These are phyloP conservation scores for Lophius americanus DNA, from an alignment of 2,797 vertebrate genomes.

Conservation along the genomic window DNA sequence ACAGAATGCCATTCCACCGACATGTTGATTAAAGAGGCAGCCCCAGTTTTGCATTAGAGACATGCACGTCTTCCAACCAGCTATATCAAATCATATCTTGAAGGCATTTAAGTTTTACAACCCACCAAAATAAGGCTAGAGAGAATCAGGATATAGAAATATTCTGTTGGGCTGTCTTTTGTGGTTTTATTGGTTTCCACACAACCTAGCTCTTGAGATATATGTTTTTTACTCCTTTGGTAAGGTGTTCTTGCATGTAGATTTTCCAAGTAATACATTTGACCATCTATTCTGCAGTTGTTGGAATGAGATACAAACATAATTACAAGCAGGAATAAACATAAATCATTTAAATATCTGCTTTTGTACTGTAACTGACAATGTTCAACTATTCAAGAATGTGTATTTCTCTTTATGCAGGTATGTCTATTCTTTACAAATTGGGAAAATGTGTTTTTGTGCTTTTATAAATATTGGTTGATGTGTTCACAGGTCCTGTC, in stretches of 20 bases:
- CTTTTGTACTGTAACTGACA: background rate
- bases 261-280: background rate
- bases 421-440: background rate
- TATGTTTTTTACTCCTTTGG: constrained; percentile 1
- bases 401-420: background rate
- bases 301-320: background rate
- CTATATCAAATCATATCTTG: constrained; percentile 34
- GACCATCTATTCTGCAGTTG: background rate
- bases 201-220: constrained; percentile 5
- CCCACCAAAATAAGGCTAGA: constrained; percentile 30
- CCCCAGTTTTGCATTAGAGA: constrained; percentile 41
- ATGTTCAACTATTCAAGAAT: background rate
- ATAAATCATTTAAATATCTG: constrained; percentile 9
- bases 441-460: background rate
- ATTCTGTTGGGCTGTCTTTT: constrained; percentile 14
- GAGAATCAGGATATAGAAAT: constrained; percentile 23
- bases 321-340: background rate
- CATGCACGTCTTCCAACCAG: constrained; percentile 41
- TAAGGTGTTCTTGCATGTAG: constrained; percentile 36
- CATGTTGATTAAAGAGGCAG: constrained; percentile 39
- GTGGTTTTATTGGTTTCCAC: constrained; percentile 36
- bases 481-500: constrained; percentile 81
- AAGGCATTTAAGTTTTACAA: constrained; percentile 42
- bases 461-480: constrained; percentile 13
- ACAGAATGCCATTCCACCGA: constrained; percentile 61